A percentile compares a stretch with the other conserved stretches of the same genome.
These are phyloP conservation scores for Pyxicephalus adspersus DNA, from an alignment of 2,113 vertebrate species.

Conservation along the genomic window DNA sequence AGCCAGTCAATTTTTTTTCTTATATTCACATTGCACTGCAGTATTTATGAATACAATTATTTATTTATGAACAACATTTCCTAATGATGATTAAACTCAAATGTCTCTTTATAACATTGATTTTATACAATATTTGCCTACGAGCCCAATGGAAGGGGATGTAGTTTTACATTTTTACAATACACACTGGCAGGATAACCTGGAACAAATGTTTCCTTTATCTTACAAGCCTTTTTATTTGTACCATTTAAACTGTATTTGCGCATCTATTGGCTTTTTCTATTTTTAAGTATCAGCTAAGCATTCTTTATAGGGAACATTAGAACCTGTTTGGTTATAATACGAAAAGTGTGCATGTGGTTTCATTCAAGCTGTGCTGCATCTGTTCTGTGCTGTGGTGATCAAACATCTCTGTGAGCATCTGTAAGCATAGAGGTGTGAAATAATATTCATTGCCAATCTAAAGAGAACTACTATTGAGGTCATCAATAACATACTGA, in stretches of 20 bases:
- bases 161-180: no score
- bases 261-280: constrained; percentile 1
- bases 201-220: no score
- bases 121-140: no score
- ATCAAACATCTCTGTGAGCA: constrained; percentile 41
- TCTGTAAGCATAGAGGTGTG: constrained; percentile 35
- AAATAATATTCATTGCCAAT: constrained; percentile 30
- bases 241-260: background rate
- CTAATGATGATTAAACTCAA: no score
- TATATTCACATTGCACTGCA: no score
- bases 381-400: constrained; percentile 19
- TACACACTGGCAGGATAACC: no score
- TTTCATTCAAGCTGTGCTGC: constrained; percentile 21
- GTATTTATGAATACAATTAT: no score
- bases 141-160: no score
- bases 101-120: no score
- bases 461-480: constrained; percentile 29
- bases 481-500: constrained; percentile 38
- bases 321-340: constrained; percentile 33
- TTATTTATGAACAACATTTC: no score
- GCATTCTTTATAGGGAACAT: constrained; percentile 20
- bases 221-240: background rate
- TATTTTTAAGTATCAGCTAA: constrained; percentile 8
- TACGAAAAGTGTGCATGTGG: constrained; percentile 7
- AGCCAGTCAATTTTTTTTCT: no score